Percentiles rank a stretch among this genome's conserved stretches.
phyloP scores from a whole-genome alignment of 2,888 invertebrate species.

The Drosophila rellima region DNA sequence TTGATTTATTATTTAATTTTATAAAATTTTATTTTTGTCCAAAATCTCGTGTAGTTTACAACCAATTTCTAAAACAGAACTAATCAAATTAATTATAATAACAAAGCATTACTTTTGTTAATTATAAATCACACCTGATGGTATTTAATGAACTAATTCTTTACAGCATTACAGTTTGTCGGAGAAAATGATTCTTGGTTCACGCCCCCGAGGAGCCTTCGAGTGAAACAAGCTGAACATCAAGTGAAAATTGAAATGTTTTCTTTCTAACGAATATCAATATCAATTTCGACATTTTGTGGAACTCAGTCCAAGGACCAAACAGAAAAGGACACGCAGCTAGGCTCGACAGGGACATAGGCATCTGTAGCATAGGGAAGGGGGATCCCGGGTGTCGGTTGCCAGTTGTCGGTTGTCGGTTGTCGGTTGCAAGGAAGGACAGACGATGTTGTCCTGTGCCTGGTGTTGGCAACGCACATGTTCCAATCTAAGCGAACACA shows the following conservation, averaged over 20 bases:
- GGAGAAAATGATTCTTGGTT: slow-evolving; percentile 10
- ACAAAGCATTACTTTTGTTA: background rate
- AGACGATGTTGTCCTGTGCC: slow-evolving; percentile 56
- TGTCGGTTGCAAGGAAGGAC: slow-evolving; percentile 30
- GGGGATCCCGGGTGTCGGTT: slow-evolving; percentile 19
- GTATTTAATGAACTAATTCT: slow-evolving; percentile 36
- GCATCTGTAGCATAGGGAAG: background rate
- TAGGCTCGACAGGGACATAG: slow-evolving; percentile 32
- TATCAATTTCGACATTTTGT: slow-evolving; percentile 74
- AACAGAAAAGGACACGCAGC: slow-evolving; percentile 50
- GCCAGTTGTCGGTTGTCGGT: slow-evolving; percentile 3
- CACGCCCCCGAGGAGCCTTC: slow-evolving; percentile 48
- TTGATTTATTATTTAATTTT: background rate
- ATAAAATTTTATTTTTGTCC: background rate
- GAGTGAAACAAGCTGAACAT: slow-evolving; percentile 49
- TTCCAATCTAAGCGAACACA: slow-evolving; percentile 73
- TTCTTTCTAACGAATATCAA: slow-evolving; percentile 71
- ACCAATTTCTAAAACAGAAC: background rate
- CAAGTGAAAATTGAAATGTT: slow-evolving; percentile 79
- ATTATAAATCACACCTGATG: slow-evolving; percentile 62
- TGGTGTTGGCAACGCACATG: slow-evolving; percentile 79
- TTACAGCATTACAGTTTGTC: slow-evolving; percentile 27
- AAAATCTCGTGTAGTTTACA: too few relatives aligned
- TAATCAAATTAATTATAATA: background rate
- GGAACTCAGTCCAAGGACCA: slow-evolving; percentile 30